A percentile compares a stretch with the other conserved stretches of the same genome.
Evolutionary conservation across 2,797 vertebrate genomes (phyloP).

Genomic region (Lagodon rhomboides): DNA sequence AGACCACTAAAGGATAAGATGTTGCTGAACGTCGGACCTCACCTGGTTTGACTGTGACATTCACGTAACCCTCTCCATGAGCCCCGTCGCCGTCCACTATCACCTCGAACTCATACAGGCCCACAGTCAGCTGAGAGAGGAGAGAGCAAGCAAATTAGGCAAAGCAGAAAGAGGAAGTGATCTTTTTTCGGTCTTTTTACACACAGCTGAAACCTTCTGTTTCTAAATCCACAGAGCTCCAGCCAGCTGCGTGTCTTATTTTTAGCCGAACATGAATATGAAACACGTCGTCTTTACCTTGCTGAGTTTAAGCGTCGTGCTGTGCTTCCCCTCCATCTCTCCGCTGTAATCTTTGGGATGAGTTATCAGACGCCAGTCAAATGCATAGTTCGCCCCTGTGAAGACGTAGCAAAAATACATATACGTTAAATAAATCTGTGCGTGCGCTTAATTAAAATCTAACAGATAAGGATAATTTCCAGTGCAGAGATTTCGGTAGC

Average conservation of each 20-base stretch:
- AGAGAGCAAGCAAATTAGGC: not conserved
- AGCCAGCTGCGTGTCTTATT: constrained; percentile 18
- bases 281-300: constrained; percentile 83
- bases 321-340: constrained; percentile 94
- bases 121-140: constrained; percentile 92
- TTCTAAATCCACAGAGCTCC: not conserved
- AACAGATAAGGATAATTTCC: constrained; percentile 20
- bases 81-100: constrained; percentile 89
- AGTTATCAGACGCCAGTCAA: constrained; percentile 94
- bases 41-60: constrained; percentile 98
- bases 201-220: constrained; percentile 2
- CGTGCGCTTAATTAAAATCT: constrained; percentile 19
- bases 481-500: constrained; percentile 3
- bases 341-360: constrained; percentile 96
- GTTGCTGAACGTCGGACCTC: constrained; percentile 42
- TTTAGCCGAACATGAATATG: constrained; percentile 8
- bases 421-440: constrained; percentile 4
- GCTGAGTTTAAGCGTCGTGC: constrained; percentile 91
- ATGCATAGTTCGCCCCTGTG: constrained; percentile 90
- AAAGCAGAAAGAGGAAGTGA: constrained; percentile 18
- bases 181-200: not conserved
- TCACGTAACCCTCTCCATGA: constrained; percentile 93
- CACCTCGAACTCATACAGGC: constrained; percentile 96
- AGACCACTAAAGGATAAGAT: not conserved
- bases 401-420: not conserved